Conservation (phyloP, 2,888 invertebrate species). For the Malacosoma neustria region DNA sequence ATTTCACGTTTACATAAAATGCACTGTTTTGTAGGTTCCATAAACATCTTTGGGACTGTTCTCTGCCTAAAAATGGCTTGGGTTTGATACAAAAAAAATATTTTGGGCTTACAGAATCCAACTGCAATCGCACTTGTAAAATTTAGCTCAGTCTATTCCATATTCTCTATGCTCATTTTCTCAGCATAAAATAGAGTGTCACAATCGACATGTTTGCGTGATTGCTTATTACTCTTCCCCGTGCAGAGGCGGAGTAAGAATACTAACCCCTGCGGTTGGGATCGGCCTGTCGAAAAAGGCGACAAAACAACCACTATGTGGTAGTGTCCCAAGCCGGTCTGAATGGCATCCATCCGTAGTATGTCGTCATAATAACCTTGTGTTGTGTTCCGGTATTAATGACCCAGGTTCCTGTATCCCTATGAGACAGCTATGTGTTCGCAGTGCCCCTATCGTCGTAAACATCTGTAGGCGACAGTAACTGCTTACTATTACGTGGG, state of each 20-base stretch:
- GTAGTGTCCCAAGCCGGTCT: background rate
- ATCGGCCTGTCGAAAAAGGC: background rate
- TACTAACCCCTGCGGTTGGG: background rate
- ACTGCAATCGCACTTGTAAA: too few relatives aligned
- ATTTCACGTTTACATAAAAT: slow-evolving; percentile 58
- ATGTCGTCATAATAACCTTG: background rate
- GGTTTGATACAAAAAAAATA: too few relatives aligned
- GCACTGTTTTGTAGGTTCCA: too few relatives aligned
- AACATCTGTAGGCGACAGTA: background rate
- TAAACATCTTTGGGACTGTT: too few relatives aligned
- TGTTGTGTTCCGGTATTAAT: background rate
- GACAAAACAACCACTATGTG: background rate
- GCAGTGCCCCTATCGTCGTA: background rate
- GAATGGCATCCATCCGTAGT: background rate
- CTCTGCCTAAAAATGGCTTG: too few relatives aligned
- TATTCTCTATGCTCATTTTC: too few relatives aligned
- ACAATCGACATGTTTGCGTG: too few relatives aligned
- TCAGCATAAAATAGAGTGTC: too few relatives aligned
- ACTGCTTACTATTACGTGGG: background rate
- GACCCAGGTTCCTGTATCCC: background rate
- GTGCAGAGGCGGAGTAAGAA: background rate
- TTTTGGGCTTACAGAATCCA: too few relatives aligned
- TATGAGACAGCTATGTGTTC: background rate
- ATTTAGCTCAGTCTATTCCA: too few relatives aligned
- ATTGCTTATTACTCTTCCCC: too few relatives aligned